Conservation (phyloP, 2,113 vertebrate species). For the Hirundichthys speculiger region DNA sequence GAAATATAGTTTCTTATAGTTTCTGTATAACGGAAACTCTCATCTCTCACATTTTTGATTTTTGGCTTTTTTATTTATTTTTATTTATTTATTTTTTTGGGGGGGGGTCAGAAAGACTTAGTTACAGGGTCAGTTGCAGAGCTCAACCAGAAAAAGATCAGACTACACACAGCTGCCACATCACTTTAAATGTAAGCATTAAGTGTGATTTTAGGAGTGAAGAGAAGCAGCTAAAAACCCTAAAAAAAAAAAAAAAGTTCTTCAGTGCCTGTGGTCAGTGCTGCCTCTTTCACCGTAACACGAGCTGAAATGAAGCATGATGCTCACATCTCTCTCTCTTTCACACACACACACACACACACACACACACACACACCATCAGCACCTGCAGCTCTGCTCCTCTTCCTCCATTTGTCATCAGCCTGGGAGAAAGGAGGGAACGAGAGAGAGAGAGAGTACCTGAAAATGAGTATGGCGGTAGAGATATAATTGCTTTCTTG, state of each 20-base stretch:
- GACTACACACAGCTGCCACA: neutral
- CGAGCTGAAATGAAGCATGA: slow-evolving; percentile 57
- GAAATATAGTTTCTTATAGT: neutral
- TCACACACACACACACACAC: slow-evolving; percentile 9
- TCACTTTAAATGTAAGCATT: slow-evolving; percentile 31
- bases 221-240: slow-evolving; percentile 38
- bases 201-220: slow-evolving; percentile 31
- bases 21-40: no score
- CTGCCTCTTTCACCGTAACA: slow-evolving; percentile 32
- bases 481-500: slow-evolving; percentile 80
- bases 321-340: neutral
- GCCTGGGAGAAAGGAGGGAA: slow-evolving; percentile 38
- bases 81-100: neutral
- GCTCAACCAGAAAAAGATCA: slow-evolving; percentile 1
- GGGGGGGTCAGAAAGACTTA: no score
- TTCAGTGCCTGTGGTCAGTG: slow-evolving; percentile 30
- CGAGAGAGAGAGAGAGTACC: slow-evolving; percentile 49
- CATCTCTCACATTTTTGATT: no score
- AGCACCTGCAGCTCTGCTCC: slow-evolving; percentile 51
- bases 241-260: slow-evolving; percentile 22
- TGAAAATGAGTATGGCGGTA: slow-evolving; percentile 66
- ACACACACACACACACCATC: slow-evolving; percentile 25
- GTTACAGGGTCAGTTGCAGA: neutral
- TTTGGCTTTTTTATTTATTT: no score
- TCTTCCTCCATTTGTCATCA: slow-evolving; percentile 67